These are phyloP conservation scores for Myopa testacea DNA, from an alignment of 2,888 invertebrate genomes.

Conservation along the genomic window DNA sequence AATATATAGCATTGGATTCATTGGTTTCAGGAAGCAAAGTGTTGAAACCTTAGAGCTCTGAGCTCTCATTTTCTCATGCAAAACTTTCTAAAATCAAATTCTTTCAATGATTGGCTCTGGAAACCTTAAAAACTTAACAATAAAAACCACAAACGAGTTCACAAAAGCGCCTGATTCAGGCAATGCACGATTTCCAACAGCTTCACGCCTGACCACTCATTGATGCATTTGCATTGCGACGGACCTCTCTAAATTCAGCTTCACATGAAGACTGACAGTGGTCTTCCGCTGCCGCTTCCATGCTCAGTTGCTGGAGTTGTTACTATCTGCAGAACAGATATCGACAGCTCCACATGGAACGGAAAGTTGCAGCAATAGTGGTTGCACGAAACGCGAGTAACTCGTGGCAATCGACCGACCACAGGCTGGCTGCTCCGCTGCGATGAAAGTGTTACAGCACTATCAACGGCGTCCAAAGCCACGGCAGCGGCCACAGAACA, in stretches of 20 bases:
- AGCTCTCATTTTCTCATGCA: too few species aligned
- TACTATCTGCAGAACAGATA: conserved; percentile 16
- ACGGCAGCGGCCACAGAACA: background rate
- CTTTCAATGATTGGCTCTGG: too few species aligned
- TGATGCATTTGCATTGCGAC: conserved; percentile 36
- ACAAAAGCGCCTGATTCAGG: conserved; percentile 41
- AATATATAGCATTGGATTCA: too few species aligned
- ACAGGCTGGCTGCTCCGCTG: too few species aligned
- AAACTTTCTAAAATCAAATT: too few species aligned
- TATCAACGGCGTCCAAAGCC: background rate
- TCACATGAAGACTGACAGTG: background rate
- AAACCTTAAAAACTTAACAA: background rate
- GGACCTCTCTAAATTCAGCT: conserved; percentile 26
- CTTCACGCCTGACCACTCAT: conserved; percentile 58
- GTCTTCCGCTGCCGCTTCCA: background rate
- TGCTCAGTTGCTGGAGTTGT: background rate
- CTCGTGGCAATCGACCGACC: background rate
- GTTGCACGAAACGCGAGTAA: background rate
- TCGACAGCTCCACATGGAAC: background rate
- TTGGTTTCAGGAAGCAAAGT: too few species aligned
- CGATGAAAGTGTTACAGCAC: too few species aligned
- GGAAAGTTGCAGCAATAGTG: conserved; percentile 10
- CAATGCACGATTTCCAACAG: conserved; percentile 59
- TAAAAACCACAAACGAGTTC: background rate
- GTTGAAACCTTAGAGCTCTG: too few species aligned